Evolutionary conservation across 2,797 vertebrate genomes (phyloP).

Genomic region (Xiphorhynchus erythropygius): DNA sequence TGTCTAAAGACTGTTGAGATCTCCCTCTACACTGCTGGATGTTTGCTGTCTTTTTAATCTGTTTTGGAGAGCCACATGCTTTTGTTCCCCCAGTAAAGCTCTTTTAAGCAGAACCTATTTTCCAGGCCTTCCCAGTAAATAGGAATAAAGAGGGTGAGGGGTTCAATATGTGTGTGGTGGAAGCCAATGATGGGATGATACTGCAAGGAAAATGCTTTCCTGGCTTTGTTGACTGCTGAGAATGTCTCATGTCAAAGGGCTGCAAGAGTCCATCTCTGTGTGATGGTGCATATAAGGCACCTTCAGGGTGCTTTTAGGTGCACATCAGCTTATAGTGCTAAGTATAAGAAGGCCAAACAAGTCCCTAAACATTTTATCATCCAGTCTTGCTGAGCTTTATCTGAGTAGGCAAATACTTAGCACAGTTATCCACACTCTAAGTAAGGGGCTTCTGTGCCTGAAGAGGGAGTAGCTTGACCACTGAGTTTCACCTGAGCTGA

Average conservation of each 20-base stretch:
- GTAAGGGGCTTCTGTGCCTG: background rate
- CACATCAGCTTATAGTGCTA: background rate
- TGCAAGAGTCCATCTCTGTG: background rate
- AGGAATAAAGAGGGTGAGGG: background rate
- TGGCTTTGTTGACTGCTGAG: background rate
- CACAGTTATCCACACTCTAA: background rate
- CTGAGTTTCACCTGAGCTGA: background rate
- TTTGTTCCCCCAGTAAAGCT: background rate
- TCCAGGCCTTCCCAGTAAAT: background rate
- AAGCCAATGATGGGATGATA: background rate
- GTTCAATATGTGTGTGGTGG: background rate
- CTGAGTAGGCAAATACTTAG: background rate
- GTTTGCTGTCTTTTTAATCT: conserved; percentile 16
- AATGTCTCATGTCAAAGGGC: background rate
- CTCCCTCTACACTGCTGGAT: background rate
- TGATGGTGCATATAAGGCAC: rapidly evolving
- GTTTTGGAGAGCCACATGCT: background rate
- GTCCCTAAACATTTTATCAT: background rate
- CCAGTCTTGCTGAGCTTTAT: background rate
- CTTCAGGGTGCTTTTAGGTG: background rate
- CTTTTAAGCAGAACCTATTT: background rate
- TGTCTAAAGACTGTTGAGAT: background rate
- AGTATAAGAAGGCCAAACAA: background rate
- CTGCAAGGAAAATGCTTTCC: background rate
- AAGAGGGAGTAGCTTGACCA: background rate